Percentiles rank a stretch among this genome's conserved stretches.
These are phyloP conservation scores for Falco novaeseelandiae DNA, from an alignment of 2,797 vertebrate genomes.

Conservation along the genomic window DNA sequence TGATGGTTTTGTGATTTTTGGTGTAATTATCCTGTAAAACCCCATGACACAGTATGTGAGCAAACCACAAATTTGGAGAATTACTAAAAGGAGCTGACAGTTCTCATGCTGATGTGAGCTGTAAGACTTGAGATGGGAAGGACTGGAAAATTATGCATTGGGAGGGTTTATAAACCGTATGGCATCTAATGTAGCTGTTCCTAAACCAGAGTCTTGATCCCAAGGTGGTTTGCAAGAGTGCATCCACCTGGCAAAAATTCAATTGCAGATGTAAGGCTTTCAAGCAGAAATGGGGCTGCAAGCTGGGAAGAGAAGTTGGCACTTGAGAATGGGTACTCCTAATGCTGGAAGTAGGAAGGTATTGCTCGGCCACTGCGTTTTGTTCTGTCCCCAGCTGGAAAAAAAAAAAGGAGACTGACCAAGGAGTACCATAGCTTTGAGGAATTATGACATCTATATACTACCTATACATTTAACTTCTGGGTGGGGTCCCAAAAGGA, in stretches of 20 bases:
- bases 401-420: not conserved
- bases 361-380: not conserved
- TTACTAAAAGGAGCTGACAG: constrained; percentile 15
- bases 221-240: not conserved
- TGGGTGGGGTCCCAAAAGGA: not conserved
- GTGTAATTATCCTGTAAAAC: constrained; percentile 26
- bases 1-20: not conserved
- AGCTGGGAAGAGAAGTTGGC: not conserved
- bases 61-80: not conserved
- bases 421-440: not conserved
- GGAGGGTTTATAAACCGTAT: not conserved
- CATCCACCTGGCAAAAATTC: not conserved
- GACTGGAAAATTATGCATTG: not conserved
- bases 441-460: not conserved
- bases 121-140: not conserved
- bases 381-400: not conserved
- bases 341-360: not conserved
- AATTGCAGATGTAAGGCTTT: not conserved
- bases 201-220: not conserved
- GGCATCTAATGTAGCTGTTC: not conserved
- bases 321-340: not conserved
- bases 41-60: not conserved
- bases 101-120: not conserved
- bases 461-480: not conserved
- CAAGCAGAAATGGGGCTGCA: not conserved